Base-by-base conservation (phyloP, 92 coral and sea anemone genomes). In the Actinostola sp. region DNA sequence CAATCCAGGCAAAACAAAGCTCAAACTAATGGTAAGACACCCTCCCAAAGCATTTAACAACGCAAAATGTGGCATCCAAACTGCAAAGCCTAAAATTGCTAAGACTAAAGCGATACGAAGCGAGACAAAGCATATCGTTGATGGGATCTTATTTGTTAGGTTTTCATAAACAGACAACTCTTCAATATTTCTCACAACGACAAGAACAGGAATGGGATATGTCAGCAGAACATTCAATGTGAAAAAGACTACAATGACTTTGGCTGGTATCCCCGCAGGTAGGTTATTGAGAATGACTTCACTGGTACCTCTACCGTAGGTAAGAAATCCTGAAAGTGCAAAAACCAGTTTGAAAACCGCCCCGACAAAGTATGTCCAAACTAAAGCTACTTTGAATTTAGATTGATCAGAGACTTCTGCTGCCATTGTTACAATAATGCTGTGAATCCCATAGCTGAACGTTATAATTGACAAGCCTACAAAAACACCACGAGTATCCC, bases 251-350 rank as follows among this genome's bases (percentile, higher is more conserved):
- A 53, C 64, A 11, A 68, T 78, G 0, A 51, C 25, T 21, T 67
- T 34, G 58, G 72, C 73, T 11, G 56, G 42, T 8, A 36, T 26
- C 45, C 76, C 84, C 19, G 39, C 38, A 8, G 89, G 89, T 0
- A 84, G 49, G 65, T 84, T 84, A 35, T 79, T 71, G 3, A 69
- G 55, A 19, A 84, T 71, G 19, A 84, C 77, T 33, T 84, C 89
- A 29, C 43, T 61, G 10, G 89, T 84, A 38, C 20, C 1, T 23
- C 44, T 25, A 25, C 70, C 35, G 67, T 70, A 84, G 27, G 89
- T 63, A 13, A 78, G 58, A 71, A 53, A 84, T 25, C 79, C 85
- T 10, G 63, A 53, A 2, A 65, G 41, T 1, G 89, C 66, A 54
- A 84, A 84, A 41, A 67, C 59, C 14, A 78, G 17, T 26, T 84